Evolutionary conservation across 2,888 invertebrate species (phyloP), one percentile per base, ranked within the genome.

Genomic region (Trachelus stipa): DNA sequence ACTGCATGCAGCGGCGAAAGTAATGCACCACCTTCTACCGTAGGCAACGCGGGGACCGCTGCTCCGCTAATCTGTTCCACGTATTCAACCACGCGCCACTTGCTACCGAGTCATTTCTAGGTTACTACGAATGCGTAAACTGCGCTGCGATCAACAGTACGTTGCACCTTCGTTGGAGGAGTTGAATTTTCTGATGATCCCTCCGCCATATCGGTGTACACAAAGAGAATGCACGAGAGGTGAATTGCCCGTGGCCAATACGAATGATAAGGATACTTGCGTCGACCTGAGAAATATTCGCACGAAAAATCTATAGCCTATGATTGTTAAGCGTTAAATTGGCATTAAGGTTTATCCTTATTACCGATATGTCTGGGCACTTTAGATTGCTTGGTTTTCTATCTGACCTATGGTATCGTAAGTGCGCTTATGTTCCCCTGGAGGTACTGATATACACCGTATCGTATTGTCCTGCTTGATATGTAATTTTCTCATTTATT

Each of bases 1-100:
- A 88, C 71, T 34, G 71, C 71, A 34, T 34, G 86, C 80, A 83
- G 85, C 86, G 84, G 88, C 88, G 87, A 88, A 88, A 88, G 88
- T 88, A 87, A 86, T 88, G 86, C 87, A 85, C 84, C 80, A 33
- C 40, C 71, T 35, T n/a, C 33, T 23, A 33, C 69, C 40, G 56
- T 31, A 71, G 71, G 12, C 31, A 34, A 12, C 31, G 71, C 12
- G 71, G 71, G 34, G 71, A 34, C 33, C 74, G 37, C 35, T 34
- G 74, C 77, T 68, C 68, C 81, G 86, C 81, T 81, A 87, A 79
- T 86, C 85, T 84, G 84, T 83, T 84, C 82, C 81, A 82, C 80
- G 83, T 83, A 81, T 82, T 83, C 81, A 82, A 56, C 83, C 80
- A 81, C 81, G 81, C 80, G 80, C 80, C 78, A 82, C 78, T 31